Base-by-base conservation (phyloP, 2,113 vertebrate species). In the Hippocampus zosterae region DNA sequence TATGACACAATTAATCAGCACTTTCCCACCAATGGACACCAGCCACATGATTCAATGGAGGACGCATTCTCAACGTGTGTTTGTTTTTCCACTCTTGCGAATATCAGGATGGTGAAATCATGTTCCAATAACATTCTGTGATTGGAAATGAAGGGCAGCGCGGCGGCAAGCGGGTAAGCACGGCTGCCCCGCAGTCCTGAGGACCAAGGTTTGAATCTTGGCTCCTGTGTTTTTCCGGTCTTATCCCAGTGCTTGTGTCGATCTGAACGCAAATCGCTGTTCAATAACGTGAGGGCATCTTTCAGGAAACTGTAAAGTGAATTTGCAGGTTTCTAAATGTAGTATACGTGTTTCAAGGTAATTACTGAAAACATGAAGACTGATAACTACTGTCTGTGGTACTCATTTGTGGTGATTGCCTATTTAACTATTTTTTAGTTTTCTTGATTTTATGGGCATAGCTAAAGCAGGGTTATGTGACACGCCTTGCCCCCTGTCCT, bases 1-100 rank as follows among this genome's bases (percentile, higher is more conserved):
- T 85, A 90, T 85, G 90, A 90, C 90, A 91, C 91, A 92, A 92
- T 92, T 93, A 92, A 93, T 93, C 92, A 92, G 90, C 89, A 90
- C 86, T 92, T 93, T 93, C 92, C 92, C 91, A 93, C 88, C 92
- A 91, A 91, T 91, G 84, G 77, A 88, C 85, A 87, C 78, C 76
- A 89, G 85, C 88, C 72, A 84, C 84, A 90, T 86, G 90, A 87
- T 88, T 91, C 85, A 88, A 89, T 33, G 57, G 57, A 60, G 57
- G 57, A 60, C 57, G 27, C 27, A 60, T 60, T 60, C 57, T 60
- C 57, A 60, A 60, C 57, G 18, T 33, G 57, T 33, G 56, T 59
- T 59, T 59, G 56, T 59, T 59, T 59, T 59, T 59, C 56, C 56
- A 59, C 56, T 59, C 56, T 25, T 59, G 56, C 25, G 27, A 59